phyloP scores from a whole-genome alignment of 2,888 invertebrate species.

The Amiota mariae region DNA sequence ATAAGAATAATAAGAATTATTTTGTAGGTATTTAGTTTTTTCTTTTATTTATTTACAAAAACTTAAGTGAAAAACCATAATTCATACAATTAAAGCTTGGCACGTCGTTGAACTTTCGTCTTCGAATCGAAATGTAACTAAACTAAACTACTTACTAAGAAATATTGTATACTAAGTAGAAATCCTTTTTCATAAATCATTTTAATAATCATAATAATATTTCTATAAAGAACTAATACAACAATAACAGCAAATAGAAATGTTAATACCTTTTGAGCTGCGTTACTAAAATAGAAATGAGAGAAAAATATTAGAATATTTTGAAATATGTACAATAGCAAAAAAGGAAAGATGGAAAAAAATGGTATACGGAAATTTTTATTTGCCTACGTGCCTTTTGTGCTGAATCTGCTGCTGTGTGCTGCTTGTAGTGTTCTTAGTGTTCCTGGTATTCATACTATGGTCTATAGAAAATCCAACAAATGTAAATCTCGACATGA shows the following conservation, averaged over 20 bases:
- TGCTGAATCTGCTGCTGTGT: slow-evolving; percentile 31
- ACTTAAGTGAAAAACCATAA: neutral
- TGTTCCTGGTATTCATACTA: neutral
- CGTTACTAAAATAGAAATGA: slow-evolving; percentile 40
- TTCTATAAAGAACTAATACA: neutral
- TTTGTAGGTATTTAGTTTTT: neutral
- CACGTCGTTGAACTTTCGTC: slow-evolving; percentile 22
- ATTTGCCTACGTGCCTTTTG: slow-evolving; percentile 64
- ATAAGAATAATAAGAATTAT: too few relatives aligned
- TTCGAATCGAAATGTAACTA: neutral
- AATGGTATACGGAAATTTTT: slow-evolving; percentile 48
- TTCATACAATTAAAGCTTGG: slow-evolving; percentile 3
- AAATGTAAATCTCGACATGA: slow-evolving; percentile 57
- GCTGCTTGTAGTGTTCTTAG: neutral
- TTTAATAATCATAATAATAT: slow-evolving; percentile 11
- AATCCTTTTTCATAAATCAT: slow-evolving; percentile 18
- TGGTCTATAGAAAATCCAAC: slow-evolving; percentile 7
- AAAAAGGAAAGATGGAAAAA: neutral
- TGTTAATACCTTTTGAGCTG: slow-evolving; percentile 50
- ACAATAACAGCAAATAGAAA: slow-evolving; percentile 50
- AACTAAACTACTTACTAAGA: neutral
- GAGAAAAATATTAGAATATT: slow-evolving; percentile 6
- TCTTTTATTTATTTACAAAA: neutral
- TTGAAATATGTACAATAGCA: neutral
- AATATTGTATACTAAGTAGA: neutral